Evolutionary conservation across 2,113 vertebrate genomes (phyloP).

Genomic region (Dicerorhinus sumatrensis): DNA sequence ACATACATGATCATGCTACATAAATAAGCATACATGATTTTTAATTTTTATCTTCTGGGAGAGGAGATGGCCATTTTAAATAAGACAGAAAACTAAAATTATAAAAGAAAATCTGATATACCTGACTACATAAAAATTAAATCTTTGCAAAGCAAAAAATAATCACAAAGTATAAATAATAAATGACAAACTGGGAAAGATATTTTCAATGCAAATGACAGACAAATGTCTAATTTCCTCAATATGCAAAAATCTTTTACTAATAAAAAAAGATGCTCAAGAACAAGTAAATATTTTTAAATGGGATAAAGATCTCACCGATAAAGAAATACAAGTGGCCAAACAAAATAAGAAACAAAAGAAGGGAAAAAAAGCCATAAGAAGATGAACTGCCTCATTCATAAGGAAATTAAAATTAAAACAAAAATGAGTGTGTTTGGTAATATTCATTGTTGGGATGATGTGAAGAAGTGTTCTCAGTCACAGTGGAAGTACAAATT

Average conservation of each 20-base stretch:
- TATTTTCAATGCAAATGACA: slow-evolving; percentile 29
- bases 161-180: neutral
- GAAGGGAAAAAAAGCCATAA: neutral
- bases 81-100: slow-evolving; percentile 13
- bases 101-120: slow-evolving; percentile 2
- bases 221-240: neutral
- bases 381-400: neutral
- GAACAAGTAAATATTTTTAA: neutral
- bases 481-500: neutral
- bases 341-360: neutral
- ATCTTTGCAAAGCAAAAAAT: neutral
- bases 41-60: neutral
- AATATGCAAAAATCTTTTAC: neutral
- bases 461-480: neutral
- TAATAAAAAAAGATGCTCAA: neutral
- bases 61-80: neutral
- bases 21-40: neutral
- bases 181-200: neutral
- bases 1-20: neutral
- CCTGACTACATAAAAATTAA: neutral
- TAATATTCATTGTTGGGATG: neutral
- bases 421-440: neutral
- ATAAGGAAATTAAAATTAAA: neutral
- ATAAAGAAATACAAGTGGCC: neutral
- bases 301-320: neutral